Evolutionary conservation across 2,113 vertebrate species (phyloP), one percentile per base, ranked within the genome.

Genomic region (Peromyscus californicus): DNA sequence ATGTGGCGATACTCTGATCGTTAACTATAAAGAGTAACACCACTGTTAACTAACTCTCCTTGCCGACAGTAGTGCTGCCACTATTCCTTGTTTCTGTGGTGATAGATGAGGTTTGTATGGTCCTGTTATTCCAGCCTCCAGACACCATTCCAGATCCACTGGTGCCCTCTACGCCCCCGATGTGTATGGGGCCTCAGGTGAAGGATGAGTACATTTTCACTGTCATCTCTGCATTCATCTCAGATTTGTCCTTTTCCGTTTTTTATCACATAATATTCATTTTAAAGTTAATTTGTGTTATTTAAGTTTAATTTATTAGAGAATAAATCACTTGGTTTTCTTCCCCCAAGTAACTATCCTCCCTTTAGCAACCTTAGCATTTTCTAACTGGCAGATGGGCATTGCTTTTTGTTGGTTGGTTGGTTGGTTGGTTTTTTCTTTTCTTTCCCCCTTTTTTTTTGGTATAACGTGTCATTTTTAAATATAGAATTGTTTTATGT

Each of bases 91-190:
- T 98, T 98, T 99, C 98, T 74, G 29, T 98, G 97, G 98, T 99
- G 97, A 98, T 98, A 98, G 99, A 98, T 98, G 98, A 98, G 98
- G 98, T 98, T 98, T 99, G 69, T 99, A 98, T 99, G 98, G 99
- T 99, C 99, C 98, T 99, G 98, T 99, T 99, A 99, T 99, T 99
- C 95, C 99, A 99, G 99, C 99, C 97, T 99, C 99, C 97, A 99
- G 99, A 98, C 99, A 99, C 98, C 99, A 99, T 98, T 99, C 99
- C 99, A 99, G 99, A 99, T 99, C 99, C 95, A 99, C 99, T 94
- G 99, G 99, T 99, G 99, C 99, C 97, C 99, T 99, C 98, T 99
- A 99, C 98, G 97, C 99, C 98, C 99, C 99, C 98, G 99, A 99
- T 96, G 99, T 98, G 98, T 99, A 99, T 98, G 99, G 99, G 99